These are phyloP conservation scores for Megaptera novaeangliae DNA, from an alignment of 2,113 vertebrate species.

Conservation along the genomic window DNA sequence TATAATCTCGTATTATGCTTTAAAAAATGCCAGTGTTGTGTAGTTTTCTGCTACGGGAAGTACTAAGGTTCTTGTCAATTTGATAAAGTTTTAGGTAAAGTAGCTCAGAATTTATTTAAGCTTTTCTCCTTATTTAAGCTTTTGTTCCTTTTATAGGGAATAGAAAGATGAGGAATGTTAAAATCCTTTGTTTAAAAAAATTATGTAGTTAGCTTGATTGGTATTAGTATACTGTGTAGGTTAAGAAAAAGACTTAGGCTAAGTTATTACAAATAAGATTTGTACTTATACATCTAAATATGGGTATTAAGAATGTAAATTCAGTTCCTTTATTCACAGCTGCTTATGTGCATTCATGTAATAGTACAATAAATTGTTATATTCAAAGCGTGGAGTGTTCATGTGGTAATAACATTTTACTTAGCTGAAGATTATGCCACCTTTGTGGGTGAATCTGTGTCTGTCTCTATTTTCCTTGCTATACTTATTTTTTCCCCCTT, in stretches of 20 bases:
- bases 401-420: not conserved
- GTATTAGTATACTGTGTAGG: not conserved
- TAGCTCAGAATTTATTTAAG: not conserved
- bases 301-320: not conserved
- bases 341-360: not conserved
- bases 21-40: not conserved
- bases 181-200: not conserved
- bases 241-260: conserved; percentile 3
- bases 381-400: not conserved
- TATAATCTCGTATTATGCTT: not conserved
- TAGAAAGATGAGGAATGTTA: not conserved
- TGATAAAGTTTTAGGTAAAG: conserved; percentile 12
- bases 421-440: not conserved
- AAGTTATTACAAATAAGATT: not conserved
- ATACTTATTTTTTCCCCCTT: not conserved
- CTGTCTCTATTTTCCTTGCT: not conserved
- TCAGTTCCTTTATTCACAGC: not conserved
- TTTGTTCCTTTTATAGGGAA: not conserved
- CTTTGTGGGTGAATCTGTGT: not conserved
- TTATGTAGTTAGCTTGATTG: not conserved
- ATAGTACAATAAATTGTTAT: not conserved
- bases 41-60: not conserved
- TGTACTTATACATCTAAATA: not conserved
- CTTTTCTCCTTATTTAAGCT: not conserved
- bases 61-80: not conserved